These are phyloP conservation scores for Ornithoptera priamus DNA, from an alignment of 2,888 invertebrate species.

Conservation along the genomic window DNA sequence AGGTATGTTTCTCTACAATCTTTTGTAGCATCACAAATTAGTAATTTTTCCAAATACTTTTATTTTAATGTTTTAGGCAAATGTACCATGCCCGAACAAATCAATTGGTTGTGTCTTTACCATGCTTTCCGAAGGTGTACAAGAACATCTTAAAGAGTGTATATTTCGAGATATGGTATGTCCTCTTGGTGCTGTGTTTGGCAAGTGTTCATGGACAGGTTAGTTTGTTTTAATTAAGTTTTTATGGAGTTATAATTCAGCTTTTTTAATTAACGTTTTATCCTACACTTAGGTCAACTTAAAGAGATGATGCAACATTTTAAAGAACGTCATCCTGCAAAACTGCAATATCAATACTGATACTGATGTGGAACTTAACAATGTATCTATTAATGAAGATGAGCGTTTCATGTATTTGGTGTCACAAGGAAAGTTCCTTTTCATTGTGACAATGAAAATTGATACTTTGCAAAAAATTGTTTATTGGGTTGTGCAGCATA, in stretches of 20 bases:
- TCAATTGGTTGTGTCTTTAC: constrained; percentile 56
- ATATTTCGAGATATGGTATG: constrained; percentile 67
- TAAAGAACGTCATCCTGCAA: constrained; percentile 57
- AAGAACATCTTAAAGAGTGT: constrained; percentile 67
- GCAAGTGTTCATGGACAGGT: constrained; percentile 72
- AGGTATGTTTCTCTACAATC: constrained; percentile 43
- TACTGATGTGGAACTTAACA: constrained; percentile 51
- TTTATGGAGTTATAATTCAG: not conserved
- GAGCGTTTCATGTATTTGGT: constrained; percentile 41
- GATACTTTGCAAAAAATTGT: constrained; percentile 63
- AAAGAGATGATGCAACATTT: constrained; percentile 64
- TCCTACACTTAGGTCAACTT: constrained; percentile 50
- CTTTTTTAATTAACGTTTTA: not conserved
- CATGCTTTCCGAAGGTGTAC: constrained; percentile 47
- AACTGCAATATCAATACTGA: constrained; percentile 54
- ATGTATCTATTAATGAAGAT: constrained; percentile 43
- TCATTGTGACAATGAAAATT: constrained; percentile 62
- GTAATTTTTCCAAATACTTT: not conserved
- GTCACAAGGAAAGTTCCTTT: constrained; percentile 56
- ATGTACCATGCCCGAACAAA: constrained; percentile 62
- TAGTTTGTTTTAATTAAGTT: constrained; percentile 29
- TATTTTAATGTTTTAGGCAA: constrained; percentile 45
- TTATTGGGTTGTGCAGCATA: constrained; percentile 65
- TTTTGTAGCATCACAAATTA: not conserved
- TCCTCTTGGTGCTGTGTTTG: constrained; percentile 61